Base-by-base conservation (phyloP, 1,140 invertebrate species). In the Psilanteris sp. region DNA sequence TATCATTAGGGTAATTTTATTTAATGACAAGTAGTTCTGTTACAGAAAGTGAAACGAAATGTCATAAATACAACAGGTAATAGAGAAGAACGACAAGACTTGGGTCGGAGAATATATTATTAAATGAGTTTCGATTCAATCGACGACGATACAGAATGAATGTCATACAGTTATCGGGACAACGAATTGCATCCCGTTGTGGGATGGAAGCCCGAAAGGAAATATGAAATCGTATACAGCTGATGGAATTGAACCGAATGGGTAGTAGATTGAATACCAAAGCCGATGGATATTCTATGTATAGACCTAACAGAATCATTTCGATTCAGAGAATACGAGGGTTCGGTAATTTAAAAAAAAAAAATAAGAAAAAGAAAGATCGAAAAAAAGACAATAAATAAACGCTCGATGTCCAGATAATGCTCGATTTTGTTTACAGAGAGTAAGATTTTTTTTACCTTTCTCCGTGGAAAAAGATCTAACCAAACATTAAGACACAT, bases 171-270 rank as follows among this genome's bases (percentile, higher is more conserved):
- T 66, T 71, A 71, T 70, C 74, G 41, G 46, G 34, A 71, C 37
- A 59, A 44, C 54, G 61, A 71, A 77, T 66, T 77, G 61, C 59
- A 77, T 77, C 52, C 52, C 46, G 71, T 77, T 77, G 66, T 68
- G 57, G 50, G 36, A 27, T 61, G 46, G 43, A 74, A 46, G 41
- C 39, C 48, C 46, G 41, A 55, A 39, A 55, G 70, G 55, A 62
- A 75, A 75, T 62, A 66, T 48, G 46, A 55, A 57, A 52, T 76
- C 64, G 50, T 68, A 62, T 76, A 76, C 66, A 46, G 64, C 50
- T 76, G 72, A 76, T 76, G 50, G 64, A 43, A 76, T 76, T 59
- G 52, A 52, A 36, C 43, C 48, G 57, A 64, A 66, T 64, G 57
- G 57, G 36, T 68, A 50, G 48, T 41, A 59, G 64, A 75, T 68